Evolutionary conservation across 1,140 invertebrate species (phyloP).

Genomic region (Aphis gossypii): DNA sequence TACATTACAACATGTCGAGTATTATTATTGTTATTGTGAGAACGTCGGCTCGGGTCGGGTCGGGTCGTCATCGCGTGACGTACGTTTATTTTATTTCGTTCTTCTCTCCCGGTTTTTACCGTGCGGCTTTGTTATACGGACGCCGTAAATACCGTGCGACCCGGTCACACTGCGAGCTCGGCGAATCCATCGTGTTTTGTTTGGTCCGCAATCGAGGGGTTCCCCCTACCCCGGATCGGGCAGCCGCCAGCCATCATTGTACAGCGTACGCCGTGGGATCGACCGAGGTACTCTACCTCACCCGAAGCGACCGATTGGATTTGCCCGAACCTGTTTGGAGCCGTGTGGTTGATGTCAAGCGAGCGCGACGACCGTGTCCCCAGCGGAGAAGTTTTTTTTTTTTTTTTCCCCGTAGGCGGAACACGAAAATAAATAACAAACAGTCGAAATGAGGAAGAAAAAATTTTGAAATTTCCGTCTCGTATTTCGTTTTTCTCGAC

Average conservation of each 20-base stretch:
- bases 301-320: not conserved
- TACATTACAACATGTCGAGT: not conserved
- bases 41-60: not conserved
- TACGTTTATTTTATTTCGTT: not conserved
- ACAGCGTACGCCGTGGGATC: not conserved
- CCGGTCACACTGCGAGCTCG: not conserved
- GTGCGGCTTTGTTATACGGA: constrained; percentile 41
- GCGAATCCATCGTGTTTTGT: constrained; percentile 54
- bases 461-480: constrained; percentile 54
- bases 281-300: constrained; percentile 45
- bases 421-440: constrained; percentile 44
- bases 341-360: constrained; percentile 49
- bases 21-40: constrained; percentile 40
- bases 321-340: constrained; percentile 55
- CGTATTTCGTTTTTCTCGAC: constrained; percentile 26
- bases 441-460: constrained; percentile 52
- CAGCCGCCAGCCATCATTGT: not conserved
- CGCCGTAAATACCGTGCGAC: constrained; percentile 40
- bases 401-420: constrained; percentile 49
- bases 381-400: constrained; percentile 55
- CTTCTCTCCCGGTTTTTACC: constrained; percentile 20
- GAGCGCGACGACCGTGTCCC: constrained; percentile 49
- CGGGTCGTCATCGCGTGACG: not conserved
- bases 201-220: not conserved
- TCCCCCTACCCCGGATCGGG: not conserved